Conservation (phyloP, 2,797 vertebrate genomes). For the Salmo trutta region DNA sequence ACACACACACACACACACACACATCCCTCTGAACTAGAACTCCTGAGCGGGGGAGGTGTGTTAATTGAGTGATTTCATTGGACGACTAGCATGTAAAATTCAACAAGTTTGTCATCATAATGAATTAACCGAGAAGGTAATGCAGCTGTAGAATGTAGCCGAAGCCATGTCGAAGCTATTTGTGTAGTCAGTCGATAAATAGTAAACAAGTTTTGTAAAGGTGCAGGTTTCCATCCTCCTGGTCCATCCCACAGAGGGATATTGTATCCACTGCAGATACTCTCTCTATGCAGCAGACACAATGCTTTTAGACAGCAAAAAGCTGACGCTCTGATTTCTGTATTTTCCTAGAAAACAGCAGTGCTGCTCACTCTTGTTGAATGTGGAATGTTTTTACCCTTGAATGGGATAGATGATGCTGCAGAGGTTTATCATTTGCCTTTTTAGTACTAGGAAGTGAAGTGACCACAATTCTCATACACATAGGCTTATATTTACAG, state of each 20-base stretch:
- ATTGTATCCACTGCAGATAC: constrained; percentile 52
- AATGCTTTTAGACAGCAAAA: constrained; percentile 19
- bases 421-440: background rate
- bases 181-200: background rate
- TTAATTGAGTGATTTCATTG: no score
- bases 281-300: constrained; percentile 2
- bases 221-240: background rate
- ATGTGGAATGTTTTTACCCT: background rate
- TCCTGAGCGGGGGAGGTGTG: background rate
- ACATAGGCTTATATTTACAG: background rate
- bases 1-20: background rate
- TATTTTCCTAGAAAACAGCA: background rate
- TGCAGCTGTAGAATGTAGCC: no score
- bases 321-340: background rate
- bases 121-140: no score
- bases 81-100: no score
- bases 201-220: background rate
- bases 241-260: constrained; percentile 27
- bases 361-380: background rate
- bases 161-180: no score
- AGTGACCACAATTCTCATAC: background rate
- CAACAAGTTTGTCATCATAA: no score
- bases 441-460: background rate
- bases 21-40: background rate
- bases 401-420: background rate